Evolutionary conservation across 2,888 invertebrate genomes (phyloP).

Genomic region (Dorcus parallelipipedus): DNA sequence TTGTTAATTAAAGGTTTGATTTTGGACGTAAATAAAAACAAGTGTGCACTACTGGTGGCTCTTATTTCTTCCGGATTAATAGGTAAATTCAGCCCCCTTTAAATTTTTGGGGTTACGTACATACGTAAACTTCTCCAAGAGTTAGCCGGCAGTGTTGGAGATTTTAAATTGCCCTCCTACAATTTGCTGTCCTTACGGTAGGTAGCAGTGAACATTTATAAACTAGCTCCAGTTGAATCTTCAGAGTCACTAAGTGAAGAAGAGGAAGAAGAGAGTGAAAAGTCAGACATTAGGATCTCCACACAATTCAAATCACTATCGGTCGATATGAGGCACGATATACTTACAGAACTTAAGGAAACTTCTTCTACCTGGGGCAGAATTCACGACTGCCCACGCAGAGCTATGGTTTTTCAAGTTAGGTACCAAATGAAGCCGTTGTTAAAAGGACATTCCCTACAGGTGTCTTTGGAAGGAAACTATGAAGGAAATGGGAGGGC

Average conservation of each 20-base stretch:
- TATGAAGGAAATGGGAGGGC: constrained; percentile 85
- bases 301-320: constrained; percentile 78
- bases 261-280: constrained; percentile 44
- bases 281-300: constrained; percentile 60
- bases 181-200: no score
- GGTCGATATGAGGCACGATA: constrained; percentile 87
- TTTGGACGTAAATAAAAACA: no score
- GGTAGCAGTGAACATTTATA: constrained; percentile 52
- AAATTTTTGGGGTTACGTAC: no score
- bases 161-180: no score
- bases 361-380: constrained; percentile 86
- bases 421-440: constrained; percentile 88
- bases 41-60: no score
- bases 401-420: constrained; percentile 66
- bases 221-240: constrained; percentile 47
- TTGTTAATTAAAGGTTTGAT: no score
- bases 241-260: constrained; percentile 46
- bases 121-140: no score
- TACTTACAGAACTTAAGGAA: constrained; percentile 86
- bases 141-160: no score
- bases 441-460: constrained; percentile 80
- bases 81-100: no score
- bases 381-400: constrained; percentile 77
- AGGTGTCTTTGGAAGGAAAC: constrained; percentile 76
- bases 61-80: no score